Evolutionary conservation across 2,113 vertebrate species (phyloP).

Genomic region (Capreolus pygargus): DNA sequence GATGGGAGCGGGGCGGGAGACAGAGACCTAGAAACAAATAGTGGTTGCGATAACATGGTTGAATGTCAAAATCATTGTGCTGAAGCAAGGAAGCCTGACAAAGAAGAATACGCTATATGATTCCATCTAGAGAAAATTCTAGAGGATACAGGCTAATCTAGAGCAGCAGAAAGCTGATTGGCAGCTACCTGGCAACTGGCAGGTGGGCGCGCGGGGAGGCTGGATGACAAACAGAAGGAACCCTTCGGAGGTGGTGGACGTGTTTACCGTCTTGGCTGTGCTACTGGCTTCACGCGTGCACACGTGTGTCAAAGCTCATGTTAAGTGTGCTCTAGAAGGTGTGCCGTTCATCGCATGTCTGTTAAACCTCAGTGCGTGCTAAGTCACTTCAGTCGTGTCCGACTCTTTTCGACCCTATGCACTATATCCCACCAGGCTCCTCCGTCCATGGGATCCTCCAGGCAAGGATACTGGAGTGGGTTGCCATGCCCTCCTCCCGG

Average conservation of each 20-base stretch:
- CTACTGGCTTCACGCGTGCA: accelerated
- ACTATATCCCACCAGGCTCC: background rate
- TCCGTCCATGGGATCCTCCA: background rate
- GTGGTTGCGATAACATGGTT: accelerated
- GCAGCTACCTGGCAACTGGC: background rate
- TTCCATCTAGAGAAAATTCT: background rate
- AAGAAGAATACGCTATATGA: accelerated
- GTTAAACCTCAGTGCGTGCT: background rate
- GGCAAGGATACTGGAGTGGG: background rate
- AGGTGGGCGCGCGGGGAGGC: accelerated
- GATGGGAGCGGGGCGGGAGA: background rate
- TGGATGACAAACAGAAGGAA: background rate
- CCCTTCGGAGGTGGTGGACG: background rate
- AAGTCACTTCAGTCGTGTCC: background rate
- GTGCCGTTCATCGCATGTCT: accelerated
- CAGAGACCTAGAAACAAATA: background rate
- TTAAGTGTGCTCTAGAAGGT: accelerated
- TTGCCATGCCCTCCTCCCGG: background rate
- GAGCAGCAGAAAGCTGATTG: no score
- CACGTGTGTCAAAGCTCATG: accelerated
- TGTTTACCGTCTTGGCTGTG: accelerated
- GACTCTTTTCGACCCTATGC: background rate
- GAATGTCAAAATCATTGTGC: background rate
- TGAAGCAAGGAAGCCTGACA: background rate
- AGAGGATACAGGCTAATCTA: background rate